Base-by-base conservation (phyloP, 2,888 invertebrate genomes). In the Amaurobius ferox region DNA sequence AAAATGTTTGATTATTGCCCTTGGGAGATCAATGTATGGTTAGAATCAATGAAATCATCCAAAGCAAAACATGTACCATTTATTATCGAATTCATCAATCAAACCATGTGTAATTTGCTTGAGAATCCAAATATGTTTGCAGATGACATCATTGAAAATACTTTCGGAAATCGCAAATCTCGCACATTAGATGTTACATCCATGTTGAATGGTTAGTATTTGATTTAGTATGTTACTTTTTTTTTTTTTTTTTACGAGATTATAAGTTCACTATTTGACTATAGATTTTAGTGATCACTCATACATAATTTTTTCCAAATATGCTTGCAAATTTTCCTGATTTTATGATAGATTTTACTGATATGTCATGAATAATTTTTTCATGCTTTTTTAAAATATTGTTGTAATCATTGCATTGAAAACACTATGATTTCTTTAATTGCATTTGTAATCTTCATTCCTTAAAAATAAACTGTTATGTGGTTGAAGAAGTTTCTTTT, bases 21-120 rank as follows among this genome's bases (percentile, higher is more conserved):
- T 16, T 86, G 86, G 86, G 86, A 86, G 40, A 71, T 70, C 11
- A 70, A 76, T 55, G 28, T 70, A 11, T 86, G 86, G 79, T 66
- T 79, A 13, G 48, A 74, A 30, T 48, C 74, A 26, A n/a, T 86
- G 29, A 74, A 76, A 62, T 39, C 32, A n/a, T 29, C 68, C 1
- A 79, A 70, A 40, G 9, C 48, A 23, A 76, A 40, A 29, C 39
- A 79, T 35, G 19, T 79, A n/a, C 70, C 70, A 0, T 13, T 19
- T 28, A 39, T 76, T 30, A 62, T 79, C 66, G 71, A 55, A 26
- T 71, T 86, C 11, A 76, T 86, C 19, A 73, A 71, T 32, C 32
- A 55, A n/a, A 26, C 71, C 23, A 26, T 86, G 0, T 55, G 55
- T 30, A 9, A 13, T 16, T 16, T 79, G 16, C 40, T 86, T 7